Evolutionary conservation across 2,113 vertebrate species (phyloP).

Genomic region (Oreochromis niloticus): DNA sequence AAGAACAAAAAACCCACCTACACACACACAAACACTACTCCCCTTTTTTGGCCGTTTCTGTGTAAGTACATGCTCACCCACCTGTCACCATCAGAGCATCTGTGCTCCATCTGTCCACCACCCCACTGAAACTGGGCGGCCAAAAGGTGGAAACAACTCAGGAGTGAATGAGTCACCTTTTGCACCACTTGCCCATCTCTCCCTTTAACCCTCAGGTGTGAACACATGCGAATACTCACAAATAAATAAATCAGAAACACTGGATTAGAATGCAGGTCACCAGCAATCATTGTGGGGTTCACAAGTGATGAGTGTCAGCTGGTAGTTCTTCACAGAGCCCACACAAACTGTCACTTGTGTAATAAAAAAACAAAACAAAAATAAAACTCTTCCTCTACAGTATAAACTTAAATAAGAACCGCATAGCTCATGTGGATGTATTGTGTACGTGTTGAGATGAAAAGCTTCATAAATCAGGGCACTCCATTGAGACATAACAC

Average conservation of each 20-base stretch:
- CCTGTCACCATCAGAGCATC: background rate
- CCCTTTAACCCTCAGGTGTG: background rate
- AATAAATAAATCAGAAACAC: background rate
- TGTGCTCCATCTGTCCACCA: background rate
- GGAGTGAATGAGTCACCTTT: background rate
- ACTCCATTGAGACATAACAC: background rate
- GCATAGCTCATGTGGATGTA: background rate
- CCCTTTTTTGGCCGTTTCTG: background rate
- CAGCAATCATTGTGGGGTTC: background rate
- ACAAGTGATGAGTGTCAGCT: background rate
- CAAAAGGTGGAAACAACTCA: background rate
- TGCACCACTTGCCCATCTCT: background rate
- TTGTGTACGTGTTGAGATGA: background rate
- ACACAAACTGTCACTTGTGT: background rate
- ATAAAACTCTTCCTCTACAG: background rate
- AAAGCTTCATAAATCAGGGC: background rate
- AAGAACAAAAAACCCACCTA: background rate
- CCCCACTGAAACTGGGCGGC: background rate
- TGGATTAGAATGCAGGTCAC: background rate
- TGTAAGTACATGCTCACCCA: background rate
- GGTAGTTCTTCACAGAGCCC: background rate
- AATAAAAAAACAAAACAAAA: background rate
- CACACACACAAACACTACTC: background rate
- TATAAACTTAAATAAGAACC: background rate
- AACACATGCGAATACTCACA: background rate